Evolutionary conservation across 1,140 invertebrate genomes (phyloP).

Genomic region (Pectinophora gossypiella): DNA sequence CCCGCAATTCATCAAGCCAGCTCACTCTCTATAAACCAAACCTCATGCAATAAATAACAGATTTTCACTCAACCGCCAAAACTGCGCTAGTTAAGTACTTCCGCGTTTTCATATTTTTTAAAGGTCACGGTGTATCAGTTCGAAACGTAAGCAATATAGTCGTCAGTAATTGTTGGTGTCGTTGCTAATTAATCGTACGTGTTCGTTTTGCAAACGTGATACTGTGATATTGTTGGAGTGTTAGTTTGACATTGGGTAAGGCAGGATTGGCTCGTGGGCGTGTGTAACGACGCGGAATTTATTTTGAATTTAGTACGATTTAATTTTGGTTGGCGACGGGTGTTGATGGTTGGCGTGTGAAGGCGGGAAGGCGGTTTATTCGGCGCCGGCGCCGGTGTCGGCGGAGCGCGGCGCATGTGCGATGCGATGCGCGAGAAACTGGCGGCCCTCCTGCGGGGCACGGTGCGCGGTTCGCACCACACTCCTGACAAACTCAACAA

Average conservation of each 20-base stretch:
- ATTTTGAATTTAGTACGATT: constrained; percentile 4
- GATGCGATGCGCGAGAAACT: constrained; percentile 69
- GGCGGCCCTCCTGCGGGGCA: constrained; percentile 47
- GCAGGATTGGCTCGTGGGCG: neutral
- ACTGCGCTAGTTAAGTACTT: no score
- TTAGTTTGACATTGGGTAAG: neutral
- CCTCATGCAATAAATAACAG: no score
- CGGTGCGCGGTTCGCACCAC: constrained; percentile 43
- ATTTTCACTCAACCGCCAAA: no score
- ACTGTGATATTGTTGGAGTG: constrained; percentile 1
- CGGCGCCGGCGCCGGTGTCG: constrained; percentile 49
- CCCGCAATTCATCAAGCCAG: no score
- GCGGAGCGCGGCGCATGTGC: constrained; percentile 42
- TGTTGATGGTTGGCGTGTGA: neutral
- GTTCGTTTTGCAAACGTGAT: neutral
- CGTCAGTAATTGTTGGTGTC: neutral
- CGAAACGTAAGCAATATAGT: constrained; percentile 1
- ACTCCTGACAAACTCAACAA: constrained; percentile 48
- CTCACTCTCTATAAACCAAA: no score
- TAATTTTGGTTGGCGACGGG: constrained; percentile 2
- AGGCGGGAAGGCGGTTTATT: neutral
- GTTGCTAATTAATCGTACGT: neutral
- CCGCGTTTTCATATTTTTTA: neutral
- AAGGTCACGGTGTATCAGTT: neutral
- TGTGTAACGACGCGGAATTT: neutral